Evolutionary conservation across 2,113 vertebrate genomes (phyloP).

Genomic region (Lasiurus borealis): DNA sequence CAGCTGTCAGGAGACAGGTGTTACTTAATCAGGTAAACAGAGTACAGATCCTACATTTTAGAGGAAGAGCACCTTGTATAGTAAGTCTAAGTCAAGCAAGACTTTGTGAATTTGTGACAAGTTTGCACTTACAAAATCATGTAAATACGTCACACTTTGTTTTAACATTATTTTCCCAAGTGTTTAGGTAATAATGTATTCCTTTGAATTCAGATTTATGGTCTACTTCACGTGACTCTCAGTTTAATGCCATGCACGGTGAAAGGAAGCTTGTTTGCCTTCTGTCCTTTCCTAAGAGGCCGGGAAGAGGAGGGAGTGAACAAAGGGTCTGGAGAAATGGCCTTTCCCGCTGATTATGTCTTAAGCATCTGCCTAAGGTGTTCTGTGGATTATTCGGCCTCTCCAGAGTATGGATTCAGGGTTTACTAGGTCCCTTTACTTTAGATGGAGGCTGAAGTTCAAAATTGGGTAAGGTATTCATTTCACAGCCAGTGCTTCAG

Average conservation of each 20-base stretch:
- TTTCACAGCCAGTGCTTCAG: neutral
- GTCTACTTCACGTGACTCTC: constrained; percentile 69
- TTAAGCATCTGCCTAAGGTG: neutral
- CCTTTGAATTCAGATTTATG: constrained; percentile 79
- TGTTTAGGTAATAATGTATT: constrained; percentile 84
- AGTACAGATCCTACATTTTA: constrained; percentile 81
- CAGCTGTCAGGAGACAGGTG: constrained; percentile 82
- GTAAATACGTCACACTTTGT: constrained; percentile 90
- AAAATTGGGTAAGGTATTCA: neutral
- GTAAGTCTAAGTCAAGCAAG: constrained; percentile 84
- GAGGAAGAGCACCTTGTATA: constrained; percentile 90
- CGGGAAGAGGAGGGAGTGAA: neutral
- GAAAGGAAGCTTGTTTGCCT: neutral
- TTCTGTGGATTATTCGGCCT: neutral
- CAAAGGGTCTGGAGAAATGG: neutral
- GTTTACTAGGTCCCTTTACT: neutral
- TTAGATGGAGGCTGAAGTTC: neutral
- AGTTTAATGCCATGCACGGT: constrained; percentile 55
- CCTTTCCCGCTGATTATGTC: neutral
- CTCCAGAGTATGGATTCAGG: constrained; percentile 17
- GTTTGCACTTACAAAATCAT: constrained; percentile 94
- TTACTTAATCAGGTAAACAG: constrained; percentile 85
- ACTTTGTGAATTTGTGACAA: constrained; percentile 91
- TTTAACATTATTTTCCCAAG: constrained; percentile 86
- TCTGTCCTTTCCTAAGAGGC: neutral